Base-by-base conservation (phyloP, 2,888 invertebrate species). In the Acrobasis suavella region DNA sequence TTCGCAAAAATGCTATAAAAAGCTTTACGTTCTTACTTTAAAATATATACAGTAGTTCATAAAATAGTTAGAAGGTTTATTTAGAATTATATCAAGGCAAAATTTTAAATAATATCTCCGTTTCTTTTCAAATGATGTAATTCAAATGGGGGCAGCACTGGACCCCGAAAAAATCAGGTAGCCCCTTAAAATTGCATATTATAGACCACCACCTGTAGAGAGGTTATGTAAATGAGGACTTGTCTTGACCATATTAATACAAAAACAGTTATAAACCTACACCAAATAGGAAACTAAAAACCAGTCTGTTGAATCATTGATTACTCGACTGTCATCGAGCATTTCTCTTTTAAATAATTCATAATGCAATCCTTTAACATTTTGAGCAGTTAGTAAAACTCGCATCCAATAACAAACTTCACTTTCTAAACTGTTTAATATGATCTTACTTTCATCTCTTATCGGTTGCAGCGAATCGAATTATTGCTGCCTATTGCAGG, bases 291-390 rank as follows among this genome's bases (percentile, higher is more conserved):
- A 65, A 68, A 66, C 63, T 16, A 62, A 58, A 64, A 58, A 64
- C 62, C 52, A 52, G 63, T 59, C 60, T 54, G 39, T 63, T 61
- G 55, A 54, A 50, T 62, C 38, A 62, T 51, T 60, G 17, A 56
- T 42, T 60, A 37, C 46, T 64, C 63, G 71, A 73, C 74, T 72
- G 71, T 68, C 69, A 76, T 74, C 64, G 67, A 65, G 70, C 69
- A 69, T 83, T 83, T 83, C 81, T 77, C 81, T 82, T 59, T 70
- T 85, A 71, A 82, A 84, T 83, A 71, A 84, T 83, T 82, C 81
- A 83, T 77, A 63, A 68, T 66, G 66, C 68, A 69, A 73, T 76
- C 72, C 70, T 77, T 77, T 60, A 52, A 42, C n/a, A 22, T 37
- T 60, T 51, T 60, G 16, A 22, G 16, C 12, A 39, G 17, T 56